Evolutionary conservation across 2,113 vertebrate species (phyloP), one percentile per base, ranked within the genome.

Genomic region (Rattus rattus): DNA sequence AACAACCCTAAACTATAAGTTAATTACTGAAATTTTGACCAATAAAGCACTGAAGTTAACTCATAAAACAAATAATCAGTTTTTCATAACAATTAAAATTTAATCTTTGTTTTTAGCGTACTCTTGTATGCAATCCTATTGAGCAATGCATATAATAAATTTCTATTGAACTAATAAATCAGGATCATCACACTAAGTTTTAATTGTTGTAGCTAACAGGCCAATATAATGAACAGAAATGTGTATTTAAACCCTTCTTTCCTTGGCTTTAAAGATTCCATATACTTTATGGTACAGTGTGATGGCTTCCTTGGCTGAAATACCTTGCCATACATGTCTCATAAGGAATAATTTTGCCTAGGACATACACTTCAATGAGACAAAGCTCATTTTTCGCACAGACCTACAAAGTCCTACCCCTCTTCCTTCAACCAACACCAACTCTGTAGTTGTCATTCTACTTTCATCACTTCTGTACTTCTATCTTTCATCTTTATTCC

Each of bases 381-480:
- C 36, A 49, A 91, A 43, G 30, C 13, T 61, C 39, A 89, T n/a
- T n/a, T 22, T 81, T 12, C 63, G 47, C 0, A 77, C 88, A 43
- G 47, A 19, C 14, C 67, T 14, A 11, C 9, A 30, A 28, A 72
- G 8, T 75, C 88, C 33, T 13, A 72, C 1, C 7, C 0, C 8
- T 47, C 12, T 0, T 0, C 39, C 10, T 4, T 7, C 8, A 12
- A 28, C 24, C 1, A 72, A 14, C 4, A 14, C 14, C 81, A 90
- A 85, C 43, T 4, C 30, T 77, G 3, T 8, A 61, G 36, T 30
- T 43, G 30, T 59, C 75, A 86, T 13, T 5, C 33, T 76, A 20
- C 7, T 47, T 85, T 54, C 5, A 22, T 77, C 26, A 5, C 1
- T 56, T 65, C 36, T 72, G 0, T 39, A 33, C 7, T 12, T 75